Percentiles rank a stretch among this genome's conserved stretches.
Conservation (phyloP, 2,888 invertebrate species). For the Tinea pellionella region DNA sequence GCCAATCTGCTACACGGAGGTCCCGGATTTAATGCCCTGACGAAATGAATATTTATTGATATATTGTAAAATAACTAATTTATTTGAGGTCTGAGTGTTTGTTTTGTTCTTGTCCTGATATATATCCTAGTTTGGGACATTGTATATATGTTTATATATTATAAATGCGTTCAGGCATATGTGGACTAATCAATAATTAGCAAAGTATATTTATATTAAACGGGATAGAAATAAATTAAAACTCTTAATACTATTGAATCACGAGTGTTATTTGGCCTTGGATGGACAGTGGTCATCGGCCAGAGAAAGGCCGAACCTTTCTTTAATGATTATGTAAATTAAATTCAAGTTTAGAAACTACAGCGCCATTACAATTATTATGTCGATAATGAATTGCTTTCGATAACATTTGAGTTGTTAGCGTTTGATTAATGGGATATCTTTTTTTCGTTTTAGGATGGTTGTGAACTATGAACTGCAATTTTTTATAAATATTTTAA, state of each 20-base stretch:
- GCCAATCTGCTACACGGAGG: too few species aligned
- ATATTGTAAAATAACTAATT: too few species aligned
- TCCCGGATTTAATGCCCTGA: too few species aligned
- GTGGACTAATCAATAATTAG: too few species aligned
- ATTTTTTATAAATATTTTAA: neutral
- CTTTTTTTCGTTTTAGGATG: neutral
- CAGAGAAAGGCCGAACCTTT: conserved; percentile 34
- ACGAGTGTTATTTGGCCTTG: conserved; percentile 29
- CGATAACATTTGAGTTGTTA: neutral
- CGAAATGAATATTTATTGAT: too few species aligned
- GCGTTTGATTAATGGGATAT: neutral
- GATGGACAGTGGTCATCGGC: conserved; percentile 34
- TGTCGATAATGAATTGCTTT: neutral
- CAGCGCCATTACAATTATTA: conserved; percentile 1
- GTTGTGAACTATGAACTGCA: neutral
- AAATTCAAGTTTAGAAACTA: conserved; percentile 6
- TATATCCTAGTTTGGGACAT: too few species aligned
- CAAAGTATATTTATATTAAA: too few species aligned
- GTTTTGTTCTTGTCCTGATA: too few species aligned
- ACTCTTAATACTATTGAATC: neutral
- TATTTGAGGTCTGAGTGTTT: too few species aligned
- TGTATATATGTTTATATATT: too few species aligned
- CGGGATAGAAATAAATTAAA: too few species aligned
- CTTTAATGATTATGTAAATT: conserved; percentile 5
- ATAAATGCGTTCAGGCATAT: too few species aligned